Evolutionary conservation across 1,140 invertebrate genomes (phyloP).

Genomic region (Heliconius himera): DNA sequence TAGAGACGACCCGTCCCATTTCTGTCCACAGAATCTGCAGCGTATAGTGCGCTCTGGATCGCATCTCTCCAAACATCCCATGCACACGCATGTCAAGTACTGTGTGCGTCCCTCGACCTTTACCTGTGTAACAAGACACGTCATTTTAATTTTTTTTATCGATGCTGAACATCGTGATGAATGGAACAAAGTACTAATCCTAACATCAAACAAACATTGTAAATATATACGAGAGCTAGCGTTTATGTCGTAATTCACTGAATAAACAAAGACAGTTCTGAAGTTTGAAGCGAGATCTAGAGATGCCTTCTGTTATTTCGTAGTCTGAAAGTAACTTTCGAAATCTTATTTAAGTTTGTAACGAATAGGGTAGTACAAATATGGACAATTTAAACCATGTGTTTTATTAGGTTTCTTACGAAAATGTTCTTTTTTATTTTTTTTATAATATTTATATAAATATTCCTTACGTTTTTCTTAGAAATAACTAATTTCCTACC

Average conservation of each 20-base stretch:
- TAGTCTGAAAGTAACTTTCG: slow-evolving; percentile 66
- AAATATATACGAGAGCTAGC: slow-evolving; percentile 53
- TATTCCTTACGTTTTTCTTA: neutral
- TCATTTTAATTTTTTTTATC: neutral
- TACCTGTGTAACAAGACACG: slow-evolving; percentile 83
- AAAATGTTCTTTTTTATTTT: neutral
- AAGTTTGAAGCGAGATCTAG: slow-evolving; percentile 49
- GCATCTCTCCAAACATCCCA: slow-evolving; percentile 93
- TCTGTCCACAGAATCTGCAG: slow-evolving; percentile 91
- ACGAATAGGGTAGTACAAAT: neutral
- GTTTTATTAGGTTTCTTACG: neutral
- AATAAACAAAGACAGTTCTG: slow-evolving; percentile 66
- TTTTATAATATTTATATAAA: neutral
- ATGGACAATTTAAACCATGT: neutral
- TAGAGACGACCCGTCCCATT: slow-evolving; percentile 96
- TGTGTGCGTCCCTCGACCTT: slow-evolving; percentile 93
- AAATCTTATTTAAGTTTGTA: slow-evolving; percentile 73
- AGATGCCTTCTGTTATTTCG: slow-evolving; percentile 57
- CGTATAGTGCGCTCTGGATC: slow-evolving; percentile 87
- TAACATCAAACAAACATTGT: slow-evolving; percentile 62
- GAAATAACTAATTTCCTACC: slow-evolving; percentile 64
- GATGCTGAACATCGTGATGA: neutral
- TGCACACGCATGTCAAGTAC: slow-evolving; percentile 96
- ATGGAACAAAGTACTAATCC: slow-evolving; percentile 57
- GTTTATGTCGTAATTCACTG: slow-evolving; percentile 67